Base-by-base conservation (phyloP, 2,888 invertebrate genomes). In the Pardosa pseudoannulata region DNA sequence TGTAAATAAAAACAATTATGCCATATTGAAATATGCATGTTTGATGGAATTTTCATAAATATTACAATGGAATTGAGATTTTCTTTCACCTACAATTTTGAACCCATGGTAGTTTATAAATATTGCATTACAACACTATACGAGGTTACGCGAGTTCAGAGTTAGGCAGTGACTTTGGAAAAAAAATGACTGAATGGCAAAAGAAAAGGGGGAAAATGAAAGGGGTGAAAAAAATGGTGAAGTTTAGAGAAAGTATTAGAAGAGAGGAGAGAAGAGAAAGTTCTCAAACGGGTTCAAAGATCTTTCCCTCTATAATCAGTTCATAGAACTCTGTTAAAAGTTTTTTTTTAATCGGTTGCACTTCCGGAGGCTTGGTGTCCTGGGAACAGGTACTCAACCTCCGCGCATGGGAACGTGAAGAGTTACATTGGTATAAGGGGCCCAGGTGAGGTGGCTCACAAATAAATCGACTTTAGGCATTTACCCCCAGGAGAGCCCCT, bases 271-370 rank as follows among this genome's bases (percentile, higher is more conserved):
- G 41, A 62, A 82, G 50, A 36, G 72, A 82, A 75, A 83, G 83
- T 83, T 83, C 78, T 76, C 83, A 83, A 83, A 76, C 65, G 78
- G 29, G 76, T 83, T 83, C 78, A 83, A 83, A 83, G 83, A 80
- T 80, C 67, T 16, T 28, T 71, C 46, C 41, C n/a, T 70, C 75
- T 50, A 71, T 32, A 36, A 72, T 83, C 83, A 67, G 83, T 83
- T 83, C 83, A 78, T 31, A 83, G 83, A 83, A 76, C 83, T 50
- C 13, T 50, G 65, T 50, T 78, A 64, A 56, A 72, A 64, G 41
- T 41, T 72, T 78, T 83, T 83, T 81, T 82, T 81, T 36, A 19
- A 71, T 56, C 65, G 32, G 36, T 46, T 46, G 41, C 29, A 56
- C 76, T 83, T 83, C 83, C 83, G 83, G 72, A 83, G 72, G 76